Evolutionary conservation across 2,113 vertebrate genomes (phyloP).

Genomic region (Willisornis vidua): DNA sequence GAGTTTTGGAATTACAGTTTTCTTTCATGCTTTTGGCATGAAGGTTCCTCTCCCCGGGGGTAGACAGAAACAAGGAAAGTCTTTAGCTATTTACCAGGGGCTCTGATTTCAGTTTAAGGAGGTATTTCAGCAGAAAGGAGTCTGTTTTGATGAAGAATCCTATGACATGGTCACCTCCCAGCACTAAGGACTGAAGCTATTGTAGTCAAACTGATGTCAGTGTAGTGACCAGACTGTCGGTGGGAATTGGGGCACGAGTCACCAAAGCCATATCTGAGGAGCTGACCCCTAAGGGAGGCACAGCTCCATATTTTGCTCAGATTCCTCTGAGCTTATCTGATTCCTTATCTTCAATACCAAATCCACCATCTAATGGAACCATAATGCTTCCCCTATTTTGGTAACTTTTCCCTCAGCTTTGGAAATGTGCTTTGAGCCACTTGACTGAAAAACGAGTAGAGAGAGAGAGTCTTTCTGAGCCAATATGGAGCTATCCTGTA

Average conservation of each 20-base stretch:
- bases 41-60: rapidly evolving
- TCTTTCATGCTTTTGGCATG: neutral
- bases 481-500: neutral
- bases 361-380: neutral
- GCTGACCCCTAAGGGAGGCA: neutral
- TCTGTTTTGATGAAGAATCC: neutral
- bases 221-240: neutral
- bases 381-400: neutral
- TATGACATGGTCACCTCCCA: neutral
- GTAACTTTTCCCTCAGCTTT: neutral
- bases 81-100: neutral
- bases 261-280: neutral
- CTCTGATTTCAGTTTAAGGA: neutral
- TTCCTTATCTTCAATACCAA: neutral
- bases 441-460: neutral
- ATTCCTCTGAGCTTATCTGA: neutral
- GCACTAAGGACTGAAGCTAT: neutral
- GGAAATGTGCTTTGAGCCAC: neutral
- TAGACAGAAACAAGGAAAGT: neutral
- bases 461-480: neutral
- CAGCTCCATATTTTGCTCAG: rapidly evolving
- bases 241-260: neutral
- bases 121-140: neutral
- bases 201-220: neutral
- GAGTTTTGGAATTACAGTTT: neutral